phyloP scores from a whole-genome alignment of 1,140 invertebrate species.

The Nebria ingens region DNA sequence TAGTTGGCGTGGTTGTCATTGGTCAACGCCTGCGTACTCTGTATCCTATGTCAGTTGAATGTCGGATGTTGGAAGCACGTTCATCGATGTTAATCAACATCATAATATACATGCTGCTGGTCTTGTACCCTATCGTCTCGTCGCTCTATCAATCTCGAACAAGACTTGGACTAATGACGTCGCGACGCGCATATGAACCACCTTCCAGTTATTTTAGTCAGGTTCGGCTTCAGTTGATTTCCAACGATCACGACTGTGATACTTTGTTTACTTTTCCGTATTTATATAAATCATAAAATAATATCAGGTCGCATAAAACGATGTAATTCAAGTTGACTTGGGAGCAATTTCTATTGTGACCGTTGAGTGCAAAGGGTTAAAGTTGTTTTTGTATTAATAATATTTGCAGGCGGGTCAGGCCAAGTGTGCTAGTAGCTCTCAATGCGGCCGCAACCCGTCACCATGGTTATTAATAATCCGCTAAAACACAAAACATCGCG shows the following conservation, averaged over 20 bases:
- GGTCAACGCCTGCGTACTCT: neutral
- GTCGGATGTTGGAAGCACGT: neutral
- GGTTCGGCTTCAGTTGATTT: too few species aligned
- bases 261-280: too few species aligned
- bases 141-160: conserved; percentile 13
- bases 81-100: conserved; percentile 25
- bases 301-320: too few species aligned
- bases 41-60: neutral
- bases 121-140: conserved; percentile 2
- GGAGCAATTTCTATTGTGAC: too few species aligned
- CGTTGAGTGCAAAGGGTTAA: too few species aligned
- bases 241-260: too few species aligned
- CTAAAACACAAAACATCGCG: neutral
- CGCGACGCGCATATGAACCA: neutral
- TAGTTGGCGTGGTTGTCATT: neutral
- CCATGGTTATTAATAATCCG: neutral
- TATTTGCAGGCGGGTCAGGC: too few species aligned
- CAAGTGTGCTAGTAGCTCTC: neutral
- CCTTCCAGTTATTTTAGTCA: too few species aligned
- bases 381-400: too few species aligned
- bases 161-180: conserved; percentile 25
- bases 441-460: neutral
- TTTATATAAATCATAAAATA: too few species aligned
- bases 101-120: conserved; percentile 24
- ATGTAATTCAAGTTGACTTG: too few species aligned